These are phyloP conservation scores for Cyprinodon tularosa DNA, from an alignment of 2,113 vertebrate genomes.

Conservation along the genomic window DNA sequence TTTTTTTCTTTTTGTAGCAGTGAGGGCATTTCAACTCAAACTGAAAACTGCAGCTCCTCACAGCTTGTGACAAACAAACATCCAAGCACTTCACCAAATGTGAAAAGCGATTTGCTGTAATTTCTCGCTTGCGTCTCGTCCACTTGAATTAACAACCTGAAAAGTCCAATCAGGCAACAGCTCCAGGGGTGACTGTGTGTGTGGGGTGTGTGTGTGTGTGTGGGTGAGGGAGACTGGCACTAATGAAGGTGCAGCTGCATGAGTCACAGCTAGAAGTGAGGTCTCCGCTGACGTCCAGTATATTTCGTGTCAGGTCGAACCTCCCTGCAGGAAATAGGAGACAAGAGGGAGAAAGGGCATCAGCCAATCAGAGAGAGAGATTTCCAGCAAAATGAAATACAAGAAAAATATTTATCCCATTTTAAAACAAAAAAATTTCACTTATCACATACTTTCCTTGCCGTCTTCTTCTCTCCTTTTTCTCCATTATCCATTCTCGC, in stretches of 20 bases:
- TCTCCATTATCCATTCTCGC: conserved; percentile 93
- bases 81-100: conserved; percentile 24
- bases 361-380: conserved; percentile 1
- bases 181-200: conserved; percentile 10
- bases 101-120: conserved; percentile 15
- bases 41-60: conserved; percentile 2
- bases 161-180: conserved; percentile 32
- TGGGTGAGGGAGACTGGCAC: background rate
- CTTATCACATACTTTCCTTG: conserved; percentile 86
- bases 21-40: conserved; percentile 2
- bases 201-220: background rate
- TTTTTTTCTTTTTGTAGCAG: background rate
- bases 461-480: conserved; percentile 90
- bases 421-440: background rate
- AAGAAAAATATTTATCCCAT: background rate
- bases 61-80: background rate
- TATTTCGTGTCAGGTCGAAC: conserved; percentile 92
- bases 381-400: conserved; percentile 1
- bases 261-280: conserved; percentile 80
- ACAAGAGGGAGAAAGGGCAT: conserved; percentile 14
- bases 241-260: conserved; percentile 41
- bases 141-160: conserved; percentile 31
- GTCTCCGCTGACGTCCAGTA: conserved; percentile 88
- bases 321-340: conserved; percentile 77
- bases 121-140: conserved; percentile 28